Conservation (phyloP, 2,113 vertebrate genomes). For the Maccullochella peelii region DNA sequence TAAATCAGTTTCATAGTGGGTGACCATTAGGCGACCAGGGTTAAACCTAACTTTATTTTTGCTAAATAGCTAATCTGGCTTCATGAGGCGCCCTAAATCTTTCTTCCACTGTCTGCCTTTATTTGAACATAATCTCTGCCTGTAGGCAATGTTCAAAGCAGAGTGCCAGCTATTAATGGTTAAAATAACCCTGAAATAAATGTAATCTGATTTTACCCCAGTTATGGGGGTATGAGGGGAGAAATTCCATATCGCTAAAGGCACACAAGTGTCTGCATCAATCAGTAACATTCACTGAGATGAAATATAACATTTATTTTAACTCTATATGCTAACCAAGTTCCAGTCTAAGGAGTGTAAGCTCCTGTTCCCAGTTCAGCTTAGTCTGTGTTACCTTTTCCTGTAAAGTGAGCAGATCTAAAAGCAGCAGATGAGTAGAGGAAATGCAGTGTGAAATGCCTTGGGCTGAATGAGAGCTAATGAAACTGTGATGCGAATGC, state of each 20-base stretch:
- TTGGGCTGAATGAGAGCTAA: constrained; percentile 73
- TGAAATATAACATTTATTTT: constrained; percentile 50
- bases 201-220: constrained; percentile 69
- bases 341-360: constrained; percentile 26
- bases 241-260: constrained; percentile 48
- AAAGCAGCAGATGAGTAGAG: constrained; percentile 70
- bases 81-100: constrained; percentile 58
- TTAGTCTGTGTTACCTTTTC: constrained; percentile 58
- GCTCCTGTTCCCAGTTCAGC: constrained; percentile 28
- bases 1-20: constrained; percentile 36
- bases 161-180: constrained; percentile 72
- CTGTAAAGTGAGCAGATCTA: constrained; percentile 65
- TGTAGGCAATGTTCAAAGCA: constrained; percentile 62
- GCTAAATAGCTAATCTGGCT: constrained; percentile 41
- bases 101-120: constrained; percentile 65
- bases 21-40: constrained; percentile 16
- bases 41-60: constrained; percentile 53
- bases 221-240: constrained; percentile 33
- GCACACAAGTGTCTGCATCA: constrained; percentile 63
- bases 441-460: constrained; percentile 75
- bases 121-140: constrained; percentile 68
- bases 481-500: constrained; percentile 73
- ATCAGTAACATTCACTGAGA: constrained; percentile 58
- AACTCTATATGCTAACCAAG: constrained; percentile 27
- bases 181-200: constrained; percentile 74